Evolutionary conservation across 2,797 vertebrate species (phyloP).

Genomic region (Mallotus villosus): DNA sequence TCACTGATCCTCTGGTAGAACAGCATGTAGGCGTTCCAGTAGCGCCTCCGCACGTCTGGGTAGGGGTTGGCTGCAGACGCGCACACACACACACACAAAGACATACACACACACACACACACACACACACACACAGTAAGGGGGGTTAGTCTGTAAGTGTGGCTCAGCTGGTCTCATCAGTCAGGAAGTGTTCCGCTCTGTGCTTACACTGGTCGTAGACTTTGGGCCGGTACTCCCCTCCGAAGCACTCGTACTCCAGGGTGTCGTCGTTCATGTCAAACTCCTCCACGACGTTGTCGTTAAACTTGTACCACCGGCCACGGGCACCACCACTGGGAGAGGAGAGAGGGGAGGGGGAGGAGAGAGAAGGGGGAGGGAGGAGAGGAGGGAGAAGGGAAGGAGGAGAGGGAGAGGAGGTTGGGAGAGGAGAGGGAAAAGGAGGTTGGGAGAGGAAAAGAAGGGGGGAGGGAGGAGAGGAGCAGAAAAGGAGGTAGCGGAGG

Average conservation of each 20-base stretch:
- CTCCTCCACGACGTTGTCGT: constrained; percentile 96
- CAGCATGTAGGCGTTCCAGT: constrained; percentile 99
- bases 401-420: not conserved
- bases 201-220: constrained; percentile 97
- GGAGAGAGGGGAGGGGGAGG: not conserved
- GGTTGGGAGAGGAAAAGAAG: not conserved
- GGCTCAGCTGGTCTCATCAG: constrained; percentile 1
- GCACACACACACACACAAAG: constrained; percentile 7
- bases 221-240: constrained; percentile 97
- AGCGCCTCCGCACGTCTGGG: constrained; percentile 91
- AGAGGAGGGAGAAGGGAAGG: not conserved
- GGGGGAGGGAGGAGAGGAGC: not conserved
- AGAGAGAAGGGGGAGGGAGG: not conserved
- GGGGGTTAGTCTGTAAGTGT: not conserved
- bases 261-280: constrained; percentile 97
- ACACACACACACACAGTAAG: not conserved
- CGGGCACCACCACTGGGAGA: constrained; percentile 82
- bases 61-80: constrained; percentile 87
- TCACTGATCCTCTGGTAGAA: constrained; percentile 98
- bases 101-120: not conserved
- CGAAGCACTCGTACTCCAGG: constrained; percentile 97
- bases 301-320: constrained; percentile 98
- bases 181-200: not conserved
- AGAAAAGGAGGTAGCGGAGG: not conserved
- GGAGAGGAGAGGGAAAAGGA: not conserved